Conservation (phyloP, 2,888 invertebrate genomes). For the Steinernema scapterisci region DNA sequence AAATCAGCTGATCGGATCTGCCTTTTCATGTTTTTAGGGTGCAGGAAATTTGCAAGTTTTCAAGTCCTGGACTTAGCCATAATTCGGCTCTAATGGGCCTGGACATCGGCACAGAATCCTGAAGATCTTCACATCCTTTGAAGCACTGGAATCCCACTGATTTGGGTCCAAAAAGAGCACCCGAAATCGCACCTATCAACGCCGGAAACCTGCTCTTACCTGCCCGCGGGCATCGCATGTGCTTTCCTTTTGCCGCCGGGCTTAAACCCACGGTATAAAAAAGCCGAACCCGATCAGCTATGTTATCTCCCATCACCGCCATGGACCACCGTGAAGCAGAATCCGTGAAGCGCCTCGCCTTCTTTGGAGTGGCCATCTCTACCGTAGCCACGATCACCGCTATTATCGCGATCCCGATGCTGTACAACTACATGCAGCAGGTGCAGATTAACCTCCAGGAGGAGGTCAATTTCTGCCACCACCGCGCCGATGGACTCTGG, state of each 20-base stretch:
- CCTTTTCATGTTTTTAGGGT: background rate
- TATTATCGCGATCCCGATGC: conserved; percentile 55
- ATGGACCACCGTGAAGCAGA: conserved; percentile 35
- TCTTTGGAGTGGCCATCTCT: conserved; percentile 53
- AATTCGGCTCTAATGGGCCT: no score
- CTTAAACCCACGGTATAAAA: background rate
- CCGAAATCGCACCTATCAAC: background rate
- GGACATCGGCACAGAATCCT: background rate
- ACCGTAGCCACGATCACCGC: conserved; percentile 55
- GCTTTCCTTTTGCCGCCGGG: background rate
- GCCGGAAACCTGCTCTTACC: background rate
- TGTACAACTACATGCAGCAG: conserved; percentile 59
- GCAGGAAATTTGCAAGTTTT: background rate
- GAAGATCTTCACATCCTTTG: background rate
- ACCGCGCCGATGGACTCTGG: conserved; percentile 54
- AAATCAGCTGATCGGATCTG: background rate
- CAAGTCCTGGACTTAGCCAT: background rate
- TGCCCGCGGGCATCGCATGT: background rate
- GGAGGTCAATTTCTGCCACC: conserved; percentile 53
- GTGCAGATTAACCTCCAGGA: conserved; percentile 54
- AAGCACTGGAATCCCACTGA: background rate
- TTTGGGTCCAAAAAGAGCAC: background rate
- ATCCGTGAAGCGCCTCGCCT: conserved; percentile 34
- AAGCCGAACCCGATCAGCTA: background rate
- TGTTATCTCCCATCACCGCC: background rate